Base-by-base conservation (phyloP, 1,140 invertebrate genomes). In the Triops longicaudatus region DNA sequence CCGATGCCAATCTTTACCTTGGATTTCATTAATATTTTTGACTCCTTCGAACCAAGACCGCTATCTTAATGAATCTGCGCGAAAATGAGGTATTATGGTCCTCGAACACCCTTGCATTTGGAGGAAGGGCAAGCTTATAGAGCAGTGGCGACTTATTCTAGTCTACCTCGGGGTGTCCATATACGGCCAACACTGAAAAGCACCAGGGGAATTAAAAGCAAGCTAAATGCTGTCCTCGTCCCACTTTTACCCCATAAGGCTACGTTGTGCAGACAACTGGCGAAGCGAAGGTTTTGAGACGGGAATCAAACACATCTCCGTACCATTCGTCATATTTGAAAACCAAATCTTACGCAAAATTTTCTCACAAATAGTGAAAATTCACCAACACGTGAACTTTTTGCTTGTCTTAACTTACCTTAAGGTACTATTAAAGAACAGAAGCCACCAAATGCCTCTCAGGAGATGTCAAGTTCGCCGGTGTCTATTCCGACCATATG, bases 211-310 rank as follows among this genome's bases (percentile, higher is more conserved):
- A 63, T n/a, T 63, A 6, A 17, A 63, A 63, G 17, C 17, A 63
- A 63, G 50, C 22, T 63, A 22, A 63, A 63, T 12, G 50, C 50
- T 22, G 50, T 63, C 50, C 50, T 63, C 50, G 50, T 63, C 50
- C 50, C 50, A 63, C 50, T 63, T 63, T 63, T 63, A 17, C 50
- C 50, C 50, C 50, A 63, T 63, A 63, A 63, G 50, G 50, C 50
- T 63, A n/a, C 50, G 50, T 63, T 63, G 50, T 63, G 14, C 50
- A 63, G 50, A 63, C 50, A 63, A n/a, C 50, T 6, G 44, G 44
- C 44, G 10, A 17, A 63, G 50, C 50, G 50, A 63, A 63, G 50
- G 50, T 63, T 22, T 17, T 17, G 7, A 63, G 50, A 63, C 50
- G 50, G 50, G 50, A 63, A 14, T 37, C 31, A 63, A 63, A 63